These are phyloP conservation scores for Pseudomyrmex cubaensis DNA, from an alignment of 1,140 invertebrate species.

Conservation along the genomic window DNA sequence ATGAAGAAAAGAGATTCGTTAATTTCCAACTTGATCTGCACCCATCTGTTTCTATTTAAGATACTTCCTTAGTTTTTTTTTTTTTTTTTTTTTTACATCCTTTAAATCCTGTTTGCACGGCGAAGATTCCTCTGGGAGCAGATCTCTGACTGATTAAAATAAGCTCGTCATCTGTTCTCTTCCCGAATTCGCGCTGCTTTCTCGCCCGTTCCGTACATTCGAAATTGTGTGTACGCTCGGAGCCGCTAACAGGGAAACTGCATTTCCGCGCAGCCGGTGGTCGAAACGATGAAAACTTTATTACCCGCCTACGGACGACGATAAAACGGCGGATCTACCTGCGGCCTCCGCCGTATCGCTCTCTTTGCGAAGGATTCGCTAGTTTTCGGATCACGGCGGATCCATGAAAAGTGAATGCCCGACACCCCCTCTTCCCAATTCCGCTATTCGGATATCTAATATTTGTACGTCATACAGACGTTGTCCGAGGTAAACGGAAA, in stretches of 20 bases:
- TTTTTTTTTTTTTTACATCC: neutral
- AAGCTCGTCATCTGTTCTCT: neutral
- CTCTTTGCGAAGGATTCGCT: slow-evolving; percentile 22
- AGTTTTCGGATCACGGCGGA: slow-evolving; percentile 26
- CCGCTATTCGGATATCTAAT: slow-evolving; percentile 34
- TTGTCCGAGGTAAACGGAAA: slow-evolving; percentile 28
- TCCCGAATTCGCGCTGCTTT: slow-evolving; percentile 5
- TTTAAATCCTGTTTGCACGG: slow-evolving; percentile 15
- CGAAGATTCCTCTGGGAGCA: no score
- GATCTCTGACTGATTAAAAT: slow-evolving; percentile 48
- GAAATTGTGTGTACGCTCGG: slow-evolving; percentile 43
- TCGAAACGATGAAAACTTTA: slow-evolving; percentile 64
- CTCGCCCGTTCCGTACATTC: slow-evolving; percentile 14
- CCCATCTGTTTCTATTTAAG: neutral
- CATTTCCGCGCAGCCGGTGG: slow-evolving; percentile 60
- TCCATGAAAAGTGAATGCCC: slow-evolving; percentile 34
- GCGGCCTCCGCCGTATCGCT: slow-evolving; percentile 18
- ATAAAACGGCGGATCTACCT: slow-evolving; percentile 54
- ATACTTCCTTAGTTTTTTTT: neutral
- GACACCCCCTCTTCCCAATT: neutral
- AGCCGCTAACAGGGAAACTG: slow-evolving; percentile 59
- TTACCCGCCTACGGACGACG: slow-evolving; percentile 51
- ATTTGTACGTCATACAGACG: slow-evolving; percentile 38
- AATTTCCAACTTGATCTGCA: neutral
- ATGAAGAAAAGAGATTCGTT: neutral